Base-by-base conservation (phyloP, 2,888 invertebrate genomes). In the Orthosia gracilis region DNA sequence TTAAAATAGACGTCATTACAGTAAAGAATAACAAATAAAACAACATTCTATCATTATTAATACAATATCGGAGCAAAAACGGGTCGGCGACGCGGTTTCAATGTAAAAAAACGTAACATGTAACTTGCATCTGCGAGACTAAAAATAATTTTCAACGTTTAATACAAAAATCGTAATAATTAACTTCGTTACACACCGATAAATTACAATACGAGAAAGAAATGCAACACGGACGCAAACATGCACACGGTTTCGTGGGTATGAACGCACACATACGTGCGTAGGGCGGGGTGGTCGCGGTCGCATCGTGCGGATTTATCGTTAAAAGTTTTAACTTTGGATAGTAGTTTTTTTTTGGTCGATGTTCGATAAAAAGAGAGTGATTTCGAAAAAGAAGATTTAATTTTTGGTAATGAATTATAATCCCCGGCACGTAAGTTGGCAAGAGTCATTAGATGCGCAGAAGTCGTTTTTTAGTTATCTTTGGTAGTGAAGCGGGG, bases 161-260 rank as follows among this genome's bases (percentile, higher is more conserved):
- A 96, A 96, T 96, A 96, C 96, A 96, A 96, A 96, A 96, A 96
- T 96, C 94, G 95, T 94, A 96, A 96, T 96, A 96, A 96, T 96
- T 96, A 96, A 96, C 96, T 95, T 96, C 94, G 96, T 96, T 96
- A 96, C 96, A 96, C 96, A 93, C 95, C 94, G 94, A 96, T 96
- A 96, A 96, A 96, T 96, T 95, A 96, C 96, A 95, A 96, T 95
- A 94, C 94, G 93, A 95, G 95, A 95, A 96, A 96, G 95, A 96
- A 96, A 94, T 94, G 94, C 94, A 92, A 94, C 92, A 91, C 91
- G 93, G 92, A 93, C 94, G 80, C 92, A 92, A 92, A 93, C 92
- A 80, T 11, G 52, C 59, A 63, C 49, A 49, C 0, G n/a, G n/a
- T 31, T 26, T 67, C 72, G 85, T 88, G 76, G 57, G 84, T 81